A percentile compares a stretch with the other conserved stretches of the same genome.
Evolutionary conservation across 2,888 invertebrate species (phyloP).

Genomic region (Drosophila conformis): DNA sequence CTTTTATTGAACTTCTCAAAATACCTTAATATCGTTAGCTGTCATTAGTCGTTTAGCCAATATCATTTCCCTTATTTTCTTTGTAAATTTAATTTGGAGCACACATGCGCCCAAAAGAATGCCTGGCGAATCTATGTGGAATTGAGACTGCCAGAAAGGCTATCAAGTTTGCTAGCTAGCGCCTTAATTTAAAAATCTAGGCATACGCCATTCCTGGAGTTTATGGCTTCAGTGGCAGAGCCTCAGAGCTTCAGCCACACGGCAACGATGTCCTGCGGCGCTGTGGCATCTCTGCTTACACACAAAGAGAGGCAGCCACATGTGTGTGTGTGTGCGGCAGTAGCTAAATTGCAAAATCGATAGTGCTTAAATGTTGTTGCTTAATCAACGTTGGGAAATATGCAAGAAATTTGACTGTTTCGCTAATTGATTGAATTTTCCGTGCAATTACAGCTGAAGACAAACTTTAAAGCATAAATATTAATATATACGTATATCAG

Average conservation of each 20-base stretch:
- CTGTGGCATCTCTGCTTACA: slow-evolving; percentile 53
- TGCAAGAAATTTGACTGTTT: slow-evolving; percentile 27
- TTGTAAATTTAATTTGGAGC: slow-evolving; percentile 14
- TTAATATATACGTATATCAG: slow-evolving; percentile 53
- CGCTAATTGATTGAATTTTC: slow-evolving; percentile 71
- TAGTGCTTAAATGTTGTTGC: slow-evolving; percentile 52
- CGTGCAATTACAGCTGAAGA: slow-evolving; percentile 36
- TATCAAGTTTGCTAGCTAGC: slow-evolving; percentile 14
- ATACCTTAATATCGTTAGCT: slow-evolving; percentile 14
- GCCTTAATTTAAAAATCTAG: slow-evolving; percentile 62
- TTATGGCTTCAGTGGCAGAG: slow-evolving; percentile 61
- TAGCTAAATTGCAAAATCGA: slow-evolving; percentile 65
- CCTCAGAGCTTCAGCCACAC: slow-evolving; percentile 26
- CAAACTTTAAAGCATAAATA: slow-evolving; percentile 68
- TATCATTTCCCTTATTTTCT: slow-evolving; percentile 6
- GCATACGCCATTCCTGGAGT: slow-evolving; percentile 55
- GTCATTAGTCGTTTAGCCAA: slow-evolving; percentile 15
- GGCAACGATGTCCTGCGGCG: slow-evolving; percentile 49
- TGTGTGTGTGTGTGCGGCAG: slow-evolving; percentile 1
- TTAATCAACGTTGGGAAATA: slow-evolving; percentile 49
- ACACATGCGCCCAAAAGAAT: slow-evolving; percentile 17
- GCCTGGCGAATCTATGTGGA: slow-evolving; percentile 16
- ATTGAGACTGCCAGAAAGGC: slow-evolving; percentile 30
- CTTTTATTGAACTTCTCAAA: slow-evolving; percentile 1
- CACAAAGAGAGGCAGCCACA: slow-evolving; percentile 11